Evolutionary conservation across 2,888 invertebrate genomes (phyloP), one percentile per base, ranked within the genome.

Genomic region (Prenolepis imparis): DNA sequence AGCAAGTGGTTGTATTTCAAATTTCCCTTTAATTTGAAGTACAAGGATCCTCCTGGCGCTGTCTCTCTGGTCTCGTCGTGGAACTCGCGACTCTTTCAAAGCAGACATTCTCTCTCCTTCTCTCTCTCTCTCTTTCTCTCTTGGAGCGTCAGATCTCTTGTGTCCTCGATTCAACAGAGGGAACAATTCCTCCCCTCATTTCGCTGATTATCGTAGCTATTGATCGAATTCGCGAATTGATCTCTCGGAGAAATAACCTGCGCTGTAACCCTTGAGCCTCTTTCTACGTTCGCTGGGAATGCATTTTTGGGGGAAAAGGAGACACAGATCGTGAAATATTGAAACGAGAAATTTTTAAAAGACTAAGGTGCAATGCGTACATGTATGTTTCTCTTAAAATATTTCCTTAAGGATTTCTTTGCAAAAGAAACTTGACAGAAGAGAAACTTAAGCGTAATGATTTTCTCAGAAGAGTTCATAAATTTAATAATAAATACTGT

Each of bases 1-100:
- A 87, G 88, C 82, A 89, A 92, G 91, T 90, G 85, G 86, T 87
- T 84, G 90, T 93, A 92, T 93, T 92, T 93, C 89, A 90, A 92
- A 93, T 93, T 92, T 92, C 89, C 92, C 90, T 91, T 92, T 92
- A 93, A 92, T 93, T 93, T 92, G 89, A 93, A 92, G 92, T 92
- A 92, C 92, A 93, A 93, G 90, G 89, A 92, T 91, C 87, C 91
- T 90, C 87, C 82, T 83, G 52, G 18, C 59, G 83, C 87, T 86
- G 86, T 88, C 89, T 83, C 78, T 83, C 84, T 74, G 82, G 88
- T 88, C 88, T 88, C 64, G 81, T 82, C 81, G 24, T 75, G 89
- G 87, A 90, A 90, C 90, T 90, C 87, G 84, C 84, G 84, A 87
- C 87, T 87, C 90, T 86, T 86, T 90, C 91, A 91, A 92, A 91